These are phyloP conservation scores for Piprites chloris DNA, from an alignment of 2,113 vertebrate species.

Conservation along the genomic window DNA sequence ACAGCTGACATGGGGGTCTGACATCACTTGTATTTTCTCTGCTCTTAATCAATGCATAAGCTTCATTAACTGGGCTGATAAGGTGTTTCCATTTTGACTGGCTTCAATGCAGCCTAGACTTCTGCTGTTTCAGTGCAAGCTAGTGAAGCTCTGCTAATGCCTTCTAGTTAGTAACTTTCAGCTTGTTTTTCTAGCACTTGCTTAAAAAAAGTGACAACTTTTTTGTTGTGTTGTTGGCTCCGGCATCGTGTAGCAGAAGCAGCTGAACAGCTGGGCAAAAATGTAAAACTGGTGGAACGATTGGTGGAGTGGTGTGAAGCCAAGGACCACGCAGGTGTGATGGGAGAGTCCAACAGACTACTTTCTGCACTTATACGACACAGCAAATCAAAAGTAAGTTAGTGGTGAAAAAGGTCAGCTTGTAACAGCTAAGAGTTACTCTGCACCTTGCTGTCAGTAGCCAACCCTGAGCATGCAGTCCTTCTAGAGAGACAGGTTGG, in stretches of 20 bases:
- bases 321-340: conserved; percentile 97
- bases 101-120: background rate
- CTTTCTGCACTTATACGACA: conserved; percentile 96
- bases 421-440: background rate
- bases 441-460: background rate
- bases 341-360: conserved; percentile 97
- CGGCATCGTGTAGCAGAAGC: conserved; percentile 81
- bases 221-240: conserved; percentile 55
- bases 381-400: conserved; percentile 96
- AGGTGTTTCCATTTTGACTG: background rate
- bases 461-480: fast-evolving
- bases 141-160: background rate
- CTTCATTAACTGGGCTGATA: background rate
- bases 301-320: conserved; percentile 98
- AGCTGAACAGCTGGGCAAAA: conserved; percentile 94
- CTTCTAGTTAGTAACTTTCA: background rate
- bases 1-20: background rate
- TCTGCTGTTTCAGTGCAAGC: background rate
- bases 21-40: background rate
- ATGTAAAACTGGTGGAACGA: conserved; percentile 87
- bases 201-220: conserved; percentile 7
- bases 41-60: background rate
- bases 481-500: background rate
- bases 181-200: conserved; percentile 16
- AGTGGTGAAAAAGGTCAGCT: background rate